These are phyloP conservation scores for Chlorodrepanis virens DNA, from an alignment of 2,113 vertebrate genomes.

Conservation along the genomic window DNA sequence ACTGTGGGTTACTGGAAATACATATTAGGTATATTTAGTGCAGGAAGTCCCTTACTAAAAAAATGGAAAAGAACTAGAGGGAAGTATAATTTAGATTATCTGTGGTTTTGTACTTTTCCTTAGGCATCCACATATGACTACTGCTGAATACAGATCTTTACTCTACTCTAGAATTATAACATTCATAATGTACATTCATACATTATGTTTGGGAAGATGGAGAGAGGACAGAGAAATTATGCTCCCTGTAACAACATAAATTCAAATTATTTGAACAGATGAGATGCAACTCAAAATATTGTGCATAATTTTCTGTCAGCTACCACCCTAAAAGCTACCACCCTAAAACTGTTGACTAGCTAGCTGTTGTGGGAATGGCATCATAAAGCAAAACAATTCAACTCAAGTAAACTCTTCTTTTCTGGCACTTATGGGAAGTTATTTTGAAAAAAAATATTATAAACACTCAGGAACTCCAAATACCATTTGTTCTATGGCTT, in stretches of 20 bases:
- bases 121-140: background rate
- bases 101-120: background rate
- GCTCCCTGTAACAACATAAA: background rate
- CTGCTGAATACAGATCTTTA: background rate
- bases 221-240: background rate
- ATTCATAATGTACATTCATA: background rate
- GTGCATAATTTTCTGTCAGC: background rate
- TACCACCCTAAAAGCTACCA: background rate
- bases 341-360: background rate
- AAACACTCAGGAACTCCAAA: background rate
- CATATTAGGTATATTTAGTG: background rate
- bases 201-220: background rate
- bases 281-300: background rate
- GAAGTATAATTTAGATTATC: background rate
- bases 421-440: background rate
- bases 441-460: background rate
- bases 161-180: background rate
- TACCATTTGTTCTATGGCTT: background rate
- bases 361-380: background rate
- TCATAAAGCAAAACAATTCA: background rate
- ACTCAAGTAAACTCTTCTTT: background rate
- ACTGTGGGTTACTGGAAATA: background rate
- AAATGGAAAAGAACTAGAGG: background rate
- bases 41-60: background rate
- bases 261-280: background rate